Evolutionary conservation across 2,888 invertebrate genomes (phyloP), one percentile per base, ranked within the genome.

Genomic region (Ochropacha duplaris): DNA sequence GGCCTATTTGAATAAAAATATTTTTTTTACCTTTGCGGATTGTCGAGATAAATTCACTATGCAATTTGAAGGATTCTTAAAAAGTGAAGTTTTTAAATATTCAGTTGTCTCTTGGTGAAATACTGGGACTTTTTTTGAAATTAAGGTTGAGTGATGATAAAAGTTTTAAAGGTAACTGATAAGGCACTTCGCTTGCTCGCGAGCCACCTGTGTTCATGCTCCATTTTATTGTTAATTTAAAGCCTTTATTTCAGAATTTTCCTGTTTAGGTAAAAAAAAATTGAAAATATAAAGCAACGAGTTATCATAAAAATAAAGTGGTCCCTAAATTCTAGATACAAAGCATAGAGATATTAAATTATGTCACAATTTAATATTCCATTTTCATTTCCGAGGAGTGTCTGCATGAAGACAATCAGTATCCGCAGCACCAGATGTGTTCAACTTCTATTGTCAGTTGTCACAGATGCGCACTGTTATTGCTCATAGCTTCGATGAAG

Each of bases 361-460:
- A 16, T 44, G 4, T 16, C 39, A 39, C 16, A 16, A 36, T 36
- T n/a, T 9, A n/a, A 44, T 44, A 19, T 31, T 28, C 34, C 4
- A 19, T 31, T 51, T 28, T 31, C 51, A 28, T 50, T 19, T 0
- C n/a, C n/a, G n/a, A 44, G 14, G 44, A 44, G 16, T 4, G 39
- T 44, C 44, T 44, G 19, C 44, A 16, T 12, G 24, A 31, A 52
- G 52, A 34, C 52, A 19, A 52, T 52, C 52, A 31, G 52, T 52
- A 52, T 52, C 28, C 8, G 26, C 11, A 34, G 31, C 52, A 52
- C 52, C 50, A 26, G 44, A 44, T 44, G 44, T 19, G 14, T 44
- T 44, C 19, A 19, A 19, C 9, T 11, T 52, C 52, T 34, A 52
- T 52, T 52, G 52, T 52, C 52, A 52, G 52, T 34, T 31, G 52